Evolutionary conservation across 2,888 invertebrate species (phyloP).

Genomic region (Heliconius aoede): DNA sequence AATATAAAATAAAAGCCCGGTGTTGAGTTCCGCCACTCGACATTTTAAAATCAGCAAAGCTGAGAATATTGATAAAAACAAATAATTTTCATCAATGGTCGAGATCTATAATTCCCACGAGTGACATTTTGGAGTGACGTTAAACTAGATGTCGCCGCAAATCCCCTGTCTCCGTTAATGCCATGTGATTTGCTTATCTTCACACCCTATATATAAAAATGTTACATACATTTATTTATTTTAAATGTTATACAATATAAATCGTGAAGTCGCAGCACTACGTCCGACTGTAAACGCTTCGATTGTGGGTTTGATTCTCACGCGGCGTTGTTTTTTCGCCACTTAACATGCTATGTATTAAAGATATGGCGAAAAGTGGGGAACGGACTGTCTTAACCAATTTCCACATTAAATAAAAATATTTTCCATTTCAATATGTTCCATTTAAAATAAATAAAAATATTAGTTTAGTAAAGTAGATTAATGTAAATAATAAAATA

Average conservation of each 20-base stretch:
- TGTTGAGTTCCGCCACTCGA: not conserved
- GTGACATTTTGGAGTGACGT: conserved; percentile 36
- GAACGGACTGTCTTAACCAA: too few species aligned
- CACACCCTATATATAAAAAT: conserved; percentile 13
- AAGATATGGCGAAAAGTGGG: too few species aligned
- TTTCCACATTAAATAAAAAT: too few species aligned
- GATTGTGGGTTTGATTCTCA: too few species aligned
- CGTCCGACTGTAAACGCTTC: too few species aligned
- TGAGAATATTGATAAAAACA: not conserved
- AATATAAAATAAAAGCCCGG: too few species aligned
- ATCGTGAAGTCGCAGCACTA: not conserved
- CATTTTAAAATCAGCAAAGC: not conserved
- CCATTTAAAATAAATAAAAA: not conserved
- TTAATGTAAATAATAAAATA: not conserved
- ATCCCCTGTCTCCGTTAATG: conserved; percentile 34
- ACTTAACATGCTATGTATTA: too few species aligned
- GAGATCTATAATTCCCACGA: conserved; percentile 30
- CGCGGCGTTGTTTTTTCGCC: too few species aligned
- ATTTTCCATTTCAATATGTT: too few species aligned
- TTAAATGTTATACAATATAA: not conserved
- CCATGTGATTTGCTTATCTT: conserved; percentile 32
- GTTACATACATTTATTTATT: not conserved
- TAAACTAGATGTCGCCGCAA: conserved; percentile 35
- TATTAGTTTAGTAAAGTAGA: not conserved
- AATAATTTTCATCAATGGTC: conserved; percentile 21